Evolutionary conservation across 1,140 invertebrate species (phyloP), one percentile per base, ranked within the genome.

Genomic region (Branchinecta lindahli): DNA sequence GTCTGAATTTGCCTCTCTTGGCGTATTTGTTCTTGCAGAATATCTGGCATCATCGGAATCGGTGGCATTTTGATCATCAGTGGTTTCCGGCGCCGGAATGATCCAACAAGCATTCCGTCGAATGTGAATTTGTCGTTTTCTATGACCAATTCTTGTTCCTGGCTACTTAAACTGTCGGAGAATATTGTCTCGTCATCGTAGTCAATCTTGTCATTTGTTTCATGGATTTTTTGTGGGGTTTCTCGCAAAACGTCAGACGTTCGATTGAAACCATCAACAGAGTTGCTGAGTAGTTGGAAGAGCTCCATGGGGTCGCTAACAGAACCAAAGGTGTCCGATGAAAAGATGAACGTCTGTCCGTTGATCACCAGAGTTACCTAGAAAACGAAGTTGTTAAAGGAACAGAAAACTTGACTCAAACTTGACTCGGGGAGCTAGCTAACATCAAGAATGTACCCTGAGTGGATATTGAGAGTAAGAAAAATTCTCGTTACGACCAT

Each of bases 301-400:
- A 61, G 52, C 52, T 61, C 52, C 52, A 61, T 61, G 12, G 52
- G 52, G 52, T 61, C 52, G 6, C 18, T 61, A 20, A 61, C 18
- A 20, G 52, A 15, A 20, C 52, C 52, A 20, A 15, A 61, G 12
- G 52, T 61, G 12, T 61, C 52, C 12, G 52, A 61, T 12, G 52
- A 61, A 61, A 61, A 61, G 52, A 61, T 61, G 52, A 61, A 61
- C 18, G 52, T 61, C 12, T 61, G 52, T 61, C 52, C 52, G 18
- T 61, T 61, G 12, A 61, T 61, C 18, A 61, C 52, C 52, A 61
- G 12, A 15, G 52, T 61, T 3, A 61, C 52, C 52, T 61, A 61
- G 18, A 61, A 61, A 61, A 61, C 18, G 2, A 61, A 20, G 33
- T 33, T 33, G 1, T 33, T 33, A 33, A n/a, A n/a, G n/a, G n/a